Evolutionary conservation across 2,113 vertebrate species (phyloP).

Genomic region (Oreochromis aureus): DNA sequence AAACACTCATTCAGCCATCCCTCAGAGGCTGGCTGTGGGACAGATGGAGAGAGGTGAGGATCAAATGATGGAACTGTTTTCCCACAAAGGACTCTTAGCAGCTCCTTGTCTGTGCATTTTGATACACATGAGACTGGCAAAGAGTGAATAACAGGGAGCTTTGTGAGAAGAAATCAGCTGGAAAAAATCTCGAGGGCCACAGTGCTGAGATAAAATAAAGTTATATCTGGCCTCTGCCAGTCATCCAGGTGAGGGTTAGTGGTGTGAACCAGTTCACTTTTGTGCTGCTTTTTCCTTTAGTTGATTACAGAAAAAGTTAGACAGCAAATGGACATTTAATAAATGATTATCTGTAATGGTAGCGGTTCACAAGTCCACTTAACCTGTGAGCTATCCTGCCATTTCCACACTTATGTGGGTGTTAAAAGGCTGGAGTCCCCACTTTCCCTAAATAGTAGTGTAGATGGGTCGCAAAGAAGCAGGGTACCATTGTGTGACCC

Average conservation of each 20-base stretch:
- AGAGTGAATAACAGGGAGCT: slow-evolving; percentile 27
- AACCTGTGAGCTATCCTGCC: slow-evolving; percentile 5
- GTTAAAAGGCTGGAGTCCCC: background rate
- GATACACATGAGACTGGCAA: slow-evolving; percentile 1
- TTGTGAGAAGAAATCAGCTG: slow-evolving; percentile 22
- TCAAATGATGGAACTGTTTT: background rate
- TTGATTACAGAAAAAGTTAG: background rate
- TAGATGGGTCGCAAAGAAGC: background rate
- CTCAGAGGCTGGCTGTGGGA: slow-evolving; percentile 22
- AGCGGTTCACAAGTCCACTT: slow-evolving; percentile 1
- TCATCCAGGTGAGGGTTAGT: background rate
- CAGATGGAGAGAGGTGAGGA: background rate
- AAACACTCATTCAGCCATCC: background rate
- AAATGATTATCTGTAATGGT: slow-evolving; percentile 32
- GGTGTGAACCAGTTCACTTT: background rate
- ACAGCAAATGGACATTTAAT: slow-evolving; percentile 13
- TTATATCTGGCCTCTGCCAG: background rate
- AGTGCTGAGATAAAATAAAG: background rate
- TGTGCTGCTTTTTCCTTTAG: background rate
- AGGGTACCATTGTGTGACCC: background rate
- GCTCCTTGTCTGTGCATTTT: background rate
- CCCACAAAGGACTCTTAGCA: slow-evolving; percentile 35
- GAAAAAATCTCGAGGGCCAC: slow-evolving; percentile 30
- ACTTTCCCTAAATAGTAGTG: background rate
- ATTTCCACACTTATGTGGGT: slow-evolving; percentile 16